Evolutionary conservation across 35 echinoderm and acorn worm genomes (phyloP).

Genomic region (Diadema setosum): DNA sequence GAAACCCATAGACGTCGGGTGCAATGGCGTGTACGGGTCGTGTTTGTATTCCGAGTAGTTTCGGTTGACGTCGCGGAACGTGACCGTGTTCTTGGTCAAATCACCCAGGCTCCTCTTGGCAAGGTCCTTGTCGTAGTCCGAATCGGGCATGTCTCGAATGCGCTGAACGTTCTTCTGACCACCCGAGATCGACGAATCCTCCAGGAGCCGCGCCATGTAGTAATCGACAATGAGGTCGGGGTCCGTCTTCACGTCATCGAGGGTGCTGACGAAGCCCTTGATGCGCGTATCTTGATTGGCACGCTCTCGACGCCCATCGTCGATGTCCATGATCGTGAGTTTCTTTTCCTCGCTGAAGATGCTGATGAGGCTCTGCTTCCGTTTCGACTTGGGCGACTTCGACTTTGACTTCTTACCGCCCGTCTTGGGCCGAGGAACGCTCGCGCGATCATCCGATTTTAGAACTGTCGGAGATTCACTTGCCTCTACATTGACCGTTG

Average conservation of each 20-base stretch:
- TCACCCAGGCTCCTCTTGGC: conserved; percentile 62
- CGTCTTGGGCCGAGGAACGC: neutral
- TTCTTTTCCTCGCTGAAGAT: conserved; percentile 75
- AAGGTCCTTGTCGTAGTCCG: neutral
- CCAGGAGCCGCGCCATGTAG: conserved; percentile 47
- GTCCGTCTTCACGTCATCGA: conserved; percentile 44
- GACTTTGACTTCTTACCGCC: neutral
- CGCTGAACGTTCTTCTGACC: neutral
- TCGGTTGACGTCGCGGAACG: conserved; percentile 60
- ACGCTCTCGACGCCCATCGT: conserved; percentile 17
- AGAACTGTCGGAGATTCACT: neutral
- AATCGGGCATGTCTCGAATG: neutral
- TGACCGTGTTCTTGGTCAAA: conserved; percentile 57
- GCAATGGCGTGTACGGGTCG: neutral
- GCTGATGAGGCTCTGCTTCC: conserved; percentile 31
- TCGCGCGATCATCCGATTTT: neutral
- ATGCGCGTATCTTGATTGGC: conserved; percentile 54
- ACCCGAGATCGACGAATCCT: conserved; percentile 16
- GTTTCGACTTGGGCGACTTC: no score
- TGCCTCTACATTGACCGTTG: neutral
- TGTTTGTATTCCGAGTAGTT: neutral
- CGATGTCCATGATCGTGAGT: conserved; percentile 70
- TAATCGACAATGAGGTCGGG: conserved; percentile 68
- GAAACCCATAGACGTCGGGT: neutral
- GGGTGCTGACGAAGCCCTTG: conserved; percentile 24